Conservation (phyloP, 1,140 invertebrate genomes). For the Pseudomyrmex dendroicus region DNA sequence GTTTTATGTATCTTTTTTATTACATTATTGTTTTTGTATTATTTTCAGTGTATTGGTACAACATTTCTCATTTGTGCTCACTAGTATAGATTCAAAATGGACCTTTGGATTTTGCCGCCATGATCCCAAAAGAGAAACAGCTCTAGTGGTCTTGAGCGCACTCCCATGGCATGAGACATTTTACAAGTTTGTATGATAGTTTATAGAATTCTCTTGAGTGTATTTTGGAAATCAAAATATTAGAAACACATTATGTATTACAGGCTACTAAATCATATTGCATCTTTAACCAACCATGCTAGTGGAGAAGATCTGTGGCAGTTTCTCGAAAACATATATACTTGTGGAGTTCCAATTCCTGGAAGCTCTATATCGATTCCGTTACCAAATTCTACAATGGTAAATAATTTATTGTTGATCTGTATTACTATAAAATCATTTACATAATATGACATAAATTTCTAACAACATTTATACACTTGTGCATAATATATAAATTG, state of each 20-base stretch:
- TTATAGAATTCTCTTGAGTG: neutral
- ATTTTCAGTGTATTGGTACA: conserved; percentile 89
- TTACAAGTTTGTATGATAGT: conserved; percentile 90
- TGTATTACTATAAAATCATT: neutral
- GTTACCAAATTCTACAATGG: conserved; percentile 81
- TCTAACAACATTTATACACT: neutral
- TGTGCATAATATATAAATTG: neutral
- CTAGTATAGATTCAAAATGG: conserved; percentile 97
- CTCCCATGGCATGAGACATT: conserved; percentile 98
- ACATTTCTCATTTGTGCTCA: conserved; percentile 97
- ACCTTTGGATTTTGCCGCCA: conserved; percentile 98
- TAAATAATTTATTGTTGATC: conserved; percentile 65
- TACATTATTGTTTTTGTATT: conserved; percentile 20
- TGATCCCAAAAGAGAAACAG: conserved; percentile 92
- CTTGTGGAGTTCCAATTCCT: conserved; percentile 86
- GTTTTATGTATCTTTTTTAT: conserved; percentile 25
- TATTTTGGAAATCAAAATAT: conserved; percentile 6
- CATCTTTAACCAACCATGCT: conserved; percentile 86
- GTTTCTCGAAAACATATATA: conserved; percentile 89
- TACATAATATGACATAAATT: too few species aligned
- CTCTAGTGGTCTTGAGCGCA: conserved; percentile 92
- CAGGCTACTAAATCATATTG: conserved; percentile 87
- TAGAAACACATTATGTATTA: conserved; percentile 6
- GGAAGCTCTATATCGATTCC: conserved; percentile 81
- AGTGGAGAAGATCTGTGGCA: conserved; percentile 85